Evolutionary conservation across 2,113 vertebrate genomes (phyloP), one percentile per base, ranked within the genome.

Genomic region (Catharus fuscescens): DNA sequence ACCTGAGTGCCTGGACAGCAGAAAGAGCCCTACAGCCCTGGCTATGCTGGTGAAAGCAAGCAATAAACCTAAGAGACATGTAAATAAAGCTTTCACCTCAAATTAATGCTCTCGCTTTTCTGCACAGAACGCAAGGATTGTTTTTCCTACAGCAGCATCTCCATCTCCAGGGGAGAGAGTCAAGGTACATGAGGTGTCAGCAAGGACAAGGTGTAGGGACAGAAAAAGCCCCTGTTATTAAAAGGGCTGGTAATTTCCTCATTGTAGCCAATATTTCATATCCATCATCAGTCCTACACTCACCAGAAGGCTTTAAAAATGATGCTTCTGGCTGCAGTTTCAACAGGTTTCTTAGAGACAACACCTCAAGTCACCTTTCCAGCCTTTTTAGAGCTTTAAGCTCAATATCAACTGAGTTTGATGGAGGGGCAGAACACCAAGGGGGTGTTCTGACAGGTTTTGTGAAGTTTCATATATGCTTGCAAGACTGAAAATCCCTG

Each of bases 401-500:
- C 12, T 38, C 36, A 69, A 69, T 26, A 38, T 5, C 45, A 52
- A 2, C 45, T 18, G 23, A 60, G 14, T 23, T 5, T 0, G 2
- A 18, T 28, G 38, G 32, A 53, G 38, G 28, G 54, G 9, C 45
- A 86, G 23, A 42, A 77, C 28, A 77, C 54, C 28, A 53, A 53
- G 21, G 31, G 26, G 23, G n/a, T 72, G 59, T 48, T 88, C n/a
- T 62, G 42, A 34, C 9, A 71, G 14, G 8, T 80, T 53, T 4
- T 42, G 52, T 66, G n/a, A 47, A 6, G 47, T 50, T 56, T 36
- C 4, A 0, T 3, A 0, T 20, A 36, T 71, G n/a, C 36, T 36
- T 52, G 1, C 18, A 79, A 36, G 56, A 52, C 21, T 42, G 17
- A n/a, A 70, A 56, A 15, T 29, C 20, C 12, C 36, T 19, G 32